Base-by-base conservation (phyloP, 1,140 invertebrate species). In the Tetramorium parvispinum region DNA sequence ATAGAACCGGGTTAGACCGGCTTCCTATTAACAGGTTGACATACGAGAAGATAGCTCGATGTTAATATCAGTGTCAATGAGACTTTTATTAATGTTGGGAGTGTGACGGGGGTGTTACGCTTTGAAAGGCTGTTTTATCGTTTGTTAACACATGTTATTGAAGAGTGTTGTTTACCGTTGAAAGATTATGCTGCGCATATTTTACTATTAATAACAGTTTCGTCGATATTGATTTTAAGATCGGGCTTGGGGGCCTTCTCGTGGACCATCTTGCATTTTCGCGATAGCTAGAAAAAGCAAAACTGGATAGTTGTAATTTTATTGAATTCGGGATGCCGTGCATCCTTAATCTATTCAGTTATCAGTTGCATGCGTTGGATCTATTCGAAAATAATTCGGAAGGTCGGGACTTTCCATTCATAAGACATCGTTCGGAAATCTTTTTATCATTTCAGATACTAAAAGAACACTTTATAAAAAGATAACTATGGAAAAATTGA, bases 51-150 rank as follows among this genome's bases (percentile, higher is more conserved):
- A 18, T 11, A 11, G n/a, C 21, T 24, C 61, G 13, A 24, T 37
- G 10, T 68, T 68, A 55, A 68, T 55, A 32, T 24, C 59, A 51
- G 37, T 53, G 32, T 81, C 49, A 37, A 77, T 59, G 27, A 78
- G 24, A 49, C 0, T 65, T 75, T 59, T 55, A 73, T 55, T 13
- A 43, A 57, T 57, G 37, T 18, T 13, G 18, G 13, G 7, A 27
- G 11, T 59, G 11, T 59, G 7, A 27, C 6, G 27, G 8, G 11
- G 16, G 11, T 59, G 16, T 59, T 76, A 55, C 18, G 2, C 16
- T 76, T 59, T 59, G 40, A 77, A 24, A 77, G 8, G 16, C 21
- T 59, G 40, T 76, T 76, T 76, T 76, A 75, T 76, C 63, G n/a
- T 43, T 71, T 43, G 51, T 77, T 77, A 43, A 43, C 24, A 55